Percentiles rank a stretch among this genome's conserved stretches.
Evolutionary conservation across 2,797 vertebrate genomes (phyloP).

Genomic region (Microctenopoma steveboyesi): DNA sequence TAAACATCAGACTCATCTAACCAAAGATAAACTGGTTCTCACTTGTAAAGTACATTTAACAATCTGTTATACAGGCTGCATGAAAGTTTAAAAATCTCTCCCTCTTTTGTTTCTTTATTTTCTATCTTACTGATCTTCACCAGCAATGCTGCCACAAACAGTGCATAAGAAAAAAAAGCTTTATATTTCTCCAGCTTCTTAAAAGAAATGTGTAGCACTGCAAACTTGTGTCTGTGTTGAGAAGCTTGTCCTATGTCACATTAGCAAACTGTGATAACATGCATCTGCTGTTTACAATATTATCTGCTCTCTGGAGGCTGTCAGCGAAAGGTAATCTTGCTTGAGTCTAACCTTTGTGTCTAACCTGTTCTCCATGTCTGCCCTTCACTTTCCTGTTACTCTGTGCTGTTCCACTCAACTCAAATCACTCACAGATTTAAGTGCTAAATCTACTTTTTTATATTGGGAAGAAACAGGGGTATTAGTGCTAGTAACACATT

Average conservation of each 20-base stretch:
- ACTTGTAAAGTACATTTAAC: constrained; percentile 5
- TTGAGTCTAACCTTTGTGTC: constrained; percentile 24
- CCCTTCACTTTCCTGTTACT: constrained; percentile 1
- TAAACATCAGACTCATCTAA: constrained; percentile 5
- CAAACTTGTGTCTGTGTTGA: constrained; percentile 10
- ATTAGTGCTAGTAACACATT: constrained; percentile 3
- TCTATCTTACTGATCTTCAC: constrained; percentile 12
- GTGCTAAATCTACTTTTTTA: constrained; percentile 12
- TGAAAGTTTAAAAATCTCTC: constrained; percentile 10
- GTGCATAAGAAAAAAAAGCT: constrained; percentile 18
- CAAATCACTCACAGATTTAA: background rate
- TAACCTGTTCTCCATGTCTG: constrained; percentile 9
- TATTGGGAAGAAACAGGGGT: background rate
- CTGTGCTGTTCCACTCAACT: background rate
- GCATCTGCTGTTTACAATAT: background rate
- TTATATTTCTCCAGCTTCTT: constrained; percentile 12
- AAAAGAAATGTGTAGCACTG: constrained; percentile 6
- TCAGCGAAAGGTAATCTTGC: background rate
- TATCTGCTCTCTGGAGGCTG: background rate
- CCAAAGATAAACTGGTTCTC: background rate
- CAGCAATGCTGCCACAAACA: constrained; percentile 22
- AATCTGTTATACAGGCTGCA: background rate
- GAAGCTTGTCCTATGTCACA: constrained; percentile 11
- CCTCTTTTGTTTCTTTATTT: constrained; percentile 27
- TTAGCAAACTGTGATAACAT: background rate